These are phyloP conservation scores for Seriola quinqueradiata DNA, from an alignment of 2,113 vertebrate genomes.

Conservation along the genomic window DNA sequence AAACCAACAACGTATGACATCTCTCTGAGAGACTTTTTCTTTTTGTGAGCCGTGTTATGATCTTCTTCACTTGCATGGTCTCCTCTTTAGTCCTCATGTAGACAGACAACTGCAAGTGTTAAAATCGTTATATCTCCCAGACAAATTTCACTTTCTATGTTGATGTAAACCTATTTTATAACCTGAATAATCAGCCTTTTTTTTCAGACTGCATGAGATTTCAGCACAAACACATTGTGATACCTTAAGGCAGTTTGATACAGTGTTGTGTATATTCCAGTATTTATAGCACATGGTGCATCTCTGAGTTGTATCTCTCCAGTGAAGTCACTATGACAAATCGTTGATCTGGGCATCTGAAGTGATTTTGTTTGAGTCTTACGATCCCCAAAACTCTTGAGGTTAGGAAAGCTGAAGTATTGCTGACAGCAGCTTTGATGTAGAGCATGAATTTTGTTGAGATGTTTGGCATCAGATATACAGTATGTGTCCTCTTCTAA, in stretches of 20 bases:
- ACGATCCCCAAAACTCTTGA: not conserved
- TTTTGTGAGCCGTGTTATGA: too few relatives aligned
- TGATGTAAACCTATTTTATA: too few relatives aligned
- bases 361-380: not conserved
- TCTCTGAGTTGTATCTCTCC: not conserved
- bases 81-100: too few relatives aligned
- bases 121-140: too few relatives aligned
- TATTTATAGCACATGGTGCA: not conserved
- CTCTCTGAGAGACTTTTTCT: too few relatives aligned
- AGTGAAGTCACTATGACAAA: not conserved
- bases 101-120: too few relatives aligned
- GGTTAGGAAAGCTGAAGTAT: not conserved
- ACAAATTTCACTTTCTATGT: too few relatives aligned
- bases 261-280: not conserved
- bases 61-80: too few relatives aligned
- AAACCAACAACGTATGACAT: too few relatives aligned
- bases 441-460: not conserved
- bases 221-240: not conserved
- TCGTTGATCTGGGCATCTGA: not conserved
- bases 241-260: not conserved
- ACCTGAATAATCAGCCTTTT: not conserved
- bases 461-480: not conserved
- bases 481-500: not conserved
- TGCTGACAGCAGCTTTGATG: too few relatives aligned
- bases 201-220: not conserved